Percentiles rank a stretch among this genome's conserved stretches.
phyloP scores from a whole-genome alignment of 2,888 invertebrate species.

The Tricholauxania praeusta region DNA sequence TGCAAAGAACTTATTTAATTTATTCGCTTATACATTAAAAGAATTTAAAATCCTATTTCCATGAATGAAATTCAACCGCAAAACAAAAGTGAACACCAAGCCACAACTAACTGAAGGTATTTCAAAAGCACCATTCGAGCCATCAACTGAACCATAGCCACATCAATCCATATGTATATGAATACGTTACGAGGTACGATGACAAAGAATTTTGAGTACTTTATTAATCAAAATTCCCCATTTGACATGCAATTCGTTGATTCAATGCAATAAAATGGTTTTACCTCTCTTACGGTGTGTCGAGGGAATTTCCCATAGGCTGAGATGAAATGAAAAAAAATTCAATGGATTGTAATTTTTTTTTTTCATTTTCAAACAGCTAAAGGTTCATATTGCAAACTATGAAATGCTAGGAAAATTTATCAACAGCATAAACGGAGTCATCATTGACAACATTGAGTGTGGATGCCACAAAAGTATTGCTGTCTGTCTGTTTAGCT shows the following conservation, averaged over 20 bases:
- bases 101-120: neutral
- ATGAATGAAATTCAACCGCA: slow-evolving; percentile 19
- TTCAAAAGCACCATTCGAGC: neutral
- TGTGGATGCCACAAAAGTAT: slow-evolving; percentile 13
- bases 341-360: neutral
- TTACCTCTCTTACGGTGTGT: slow-evolving; percentile 11
- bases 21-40: too few relatives aligned
- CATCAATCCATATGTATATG: neutral
- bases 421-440: slow-evolving; percentile 6
- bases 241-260: slow-evolving; percentile 29
- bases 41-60: slow-evolving; percentile 2
- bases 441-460: slow-evolving; percentile 5
- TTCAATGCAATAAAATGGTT: slow-evolving; percentile 31
- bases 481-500: slow-evolving; percentile 8
- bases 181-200: neutral
- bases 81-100: slow-evolving; percentile 24
- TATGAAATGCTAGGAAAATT: slow-evolving; percentile 16
- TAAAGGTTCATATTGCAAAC: slow-evolving; percentile 4
- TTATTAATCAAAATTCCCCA: slow-evolving; percentile 37
- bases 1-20: too few relatives aligned
- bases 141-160: neutral
- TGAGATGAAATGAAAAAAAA: neutral
- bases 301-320: slow-evolving; percentile 1
- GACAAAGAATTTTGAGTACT: slow-evolving; percentile 36
- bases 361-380: neutral